Base-by-base conservation (phyloP, 1,140 invertebrate genomes). In the Trypoxylus dichotomus region DNA sequence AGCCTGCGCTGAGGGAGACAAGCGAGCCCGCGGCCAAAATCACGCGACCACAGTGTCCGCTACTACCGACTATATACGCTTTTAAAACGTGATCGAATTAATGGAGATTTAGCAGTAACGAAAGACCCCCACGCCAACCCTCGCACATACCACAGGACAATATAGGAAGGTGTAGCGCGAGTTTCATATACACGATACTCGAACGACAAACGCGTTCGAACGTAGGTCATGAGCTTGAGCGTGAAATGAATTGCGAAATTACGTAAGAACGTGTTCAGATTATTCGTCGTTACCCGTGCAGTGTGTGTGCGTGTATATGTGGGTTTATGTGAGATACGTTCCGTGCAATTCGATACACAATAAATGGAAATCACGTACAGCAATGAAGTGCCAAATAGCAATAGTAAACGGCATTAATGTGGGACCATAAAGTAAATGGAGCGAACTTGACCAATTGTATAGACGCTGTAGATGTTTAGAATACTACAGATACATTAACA, bases 11-110 rank as follows among this genome's bases (percentile, higher is more conserved):
- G 10, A 8, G 13, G 13, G 47, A 13, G 21, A 58, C 0, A 11
- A 5, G 0, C 7, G 47, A 58, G 15, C 21, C 47, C 47, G 5
- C 7, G 60, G 27, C 7, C 24, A 10, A 25, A 29, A 68, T 29
- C 60, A 68, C 21, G 27, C 24, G 60, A 68, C 60, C 60, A 13
- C 60, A 15, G 24, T n/a, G n/a, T n/a, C n/a, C 60, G 19, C 1
- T 68, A 27, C 47, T 13, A 58, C 13, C 47, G 47, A 5, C 47
- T 19, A 7, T 15, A 15, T 19, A 19, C 47, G 15, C 15, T 54
- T 54, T 54, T 54, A 54, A 68, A 68, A 68, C 60, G 60, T 68
- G 60, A 68, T 29, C 60, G 60, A 27, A 68, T 68, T 68, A 68
- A 68, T 68, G 3, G 60, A 68, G 60, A 68, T 68, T 68, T 68